phyloP scores from a whole-genome alignment of 2,797 vertebrate species.

The Diceros bicornis region DNA sequence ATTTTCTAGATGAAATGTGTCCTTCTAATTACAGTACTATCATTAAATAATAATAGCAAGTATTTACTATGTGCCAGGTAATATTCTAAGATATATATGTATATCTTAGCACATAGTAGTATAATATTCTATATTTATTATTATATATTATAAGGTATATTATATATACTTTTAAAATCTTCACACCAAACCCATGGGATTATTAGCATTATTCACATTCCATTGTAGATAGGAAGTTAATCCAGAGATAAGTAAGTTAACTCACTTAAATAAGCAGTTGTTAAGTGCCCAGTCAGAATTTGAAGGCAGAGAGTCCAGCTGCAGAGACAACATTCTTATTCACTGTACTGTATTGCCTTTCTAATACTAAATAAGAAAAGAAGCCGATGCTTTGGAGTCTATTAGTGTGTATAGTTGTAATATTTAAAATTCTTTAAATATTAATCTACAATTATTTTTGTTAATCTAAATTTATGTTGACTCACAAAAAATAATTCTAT shows the following conservation, averaged over 20 bases:
- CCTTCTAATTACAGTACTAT: neutral
- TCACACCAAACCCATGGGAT: neutral
- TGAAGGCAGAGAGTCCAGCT: neutral
- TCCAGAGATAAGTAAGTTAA: neutral
- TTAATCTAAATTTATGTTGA: neutral
- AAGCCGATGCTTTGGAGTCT: neutral
- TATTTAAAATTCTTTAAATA: constrained; percentile 23
- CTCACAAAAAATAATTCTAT: neutral
- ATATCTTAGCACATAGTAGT: neutral
- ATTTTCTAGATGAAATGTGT: neutral
- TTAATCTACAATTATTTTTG: neutral
- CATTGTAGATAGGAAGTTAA: neutral
- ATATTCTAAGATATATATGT: neutral
- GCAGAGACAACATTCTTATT: neutral
- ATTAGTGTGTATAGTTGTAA: neutral
- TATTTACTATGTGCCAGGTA: neutral
- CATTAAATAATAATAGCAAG: neutral
- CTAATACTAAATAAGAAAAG: neutral
- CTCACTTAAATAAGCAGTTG: neutral
- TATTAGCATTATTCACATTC: neutral
- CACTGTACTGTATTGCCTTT: neutral
- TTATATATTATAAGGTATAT: neutral
- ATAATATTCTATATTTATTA: neutral
- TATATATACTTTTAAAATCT: neutral
- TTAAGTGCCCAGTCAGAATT: neutral